Percentiles rank a stretch among this genome's conserved stretches.
These are phyloP conservation scores for Monomorium pharaonis DNA, from an alignment of 1,140 invertebrate genomes.

Conservation along the genomic window DNA sequence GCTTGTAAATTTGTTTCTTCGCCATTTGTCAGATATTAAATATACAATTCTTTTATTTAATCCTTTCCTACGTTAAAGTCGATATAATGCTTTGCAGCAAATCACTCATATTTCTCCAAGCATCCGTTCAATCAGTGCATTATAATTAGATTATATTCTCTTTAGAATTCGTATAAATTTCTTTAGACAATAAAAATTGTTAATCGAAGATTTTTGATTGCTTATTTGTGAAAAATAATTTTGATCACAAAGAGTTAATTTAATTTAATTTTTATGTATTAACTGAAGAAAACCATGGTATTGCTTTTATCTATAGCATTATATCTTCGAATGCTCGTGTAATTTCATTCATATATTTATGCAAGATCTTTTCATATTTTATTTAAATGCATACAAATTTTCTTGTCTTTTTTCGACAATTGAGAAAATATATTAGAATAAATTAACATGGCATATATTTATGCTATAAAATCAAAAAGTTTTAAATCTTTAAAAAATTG, in stretches of 20 bases:
- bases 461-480: neutral
- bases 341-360: slow-evolving; percentile 9
- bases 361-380: neutral
- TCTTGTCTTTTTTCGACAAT: neutral
- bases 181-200: neutral
- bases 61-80: neutral
- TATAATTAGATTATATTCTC: neutral
- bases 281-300: neutral
- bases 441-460: neutral
- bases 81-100: neutral
- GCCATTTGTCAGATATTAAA: neutral
- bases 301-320: slow-evolving; percentile 5
- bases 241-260: neutral
- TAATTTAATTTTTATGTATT: slow-evolving; percentile 4
- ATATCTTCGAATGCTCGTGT: neutral
- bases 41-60: neutral
- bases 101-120: neutral
- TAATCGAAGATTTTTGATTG: neutral
- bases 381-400: neutral
- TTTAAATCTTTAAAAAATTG: neutral
- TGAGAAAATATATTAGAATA: neutral
- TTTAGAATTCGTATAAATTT: neutral
- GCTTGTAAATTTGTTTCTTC: neutral
- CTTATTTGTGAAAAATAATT: neutral
- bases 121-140: neutral